Evolutionary conservation across 2,888 invertebrate genomes (phyloP), one percentile per base, ranked within the genome.

Genomic region (Caenorhabditis sp.): DNA sequence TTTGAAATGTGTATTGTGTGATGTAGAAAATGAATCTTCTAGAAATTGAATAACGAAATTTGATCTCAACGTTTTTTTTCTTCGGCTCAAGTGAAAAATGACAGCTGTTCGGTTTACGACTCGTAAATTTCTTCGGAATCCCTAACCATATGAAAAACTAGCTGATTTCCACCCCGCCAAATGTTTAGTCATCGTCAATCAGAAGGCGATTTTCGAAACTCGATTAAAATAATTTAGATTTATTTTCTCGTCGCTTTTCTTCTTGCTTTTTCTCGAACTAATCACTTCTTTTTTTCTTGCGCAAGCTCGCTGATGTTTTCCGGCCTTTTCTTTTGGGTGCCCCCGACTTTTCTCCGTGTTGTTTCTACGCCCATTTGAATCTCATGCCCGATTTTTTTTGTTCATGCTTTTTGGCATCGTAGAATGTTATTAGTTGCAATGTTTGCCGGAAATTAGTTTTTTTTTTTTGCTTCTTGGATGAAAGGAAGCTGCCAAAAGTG

Each of bases 1-100:
- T 43, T 43, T 43, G 43, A 43, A 43, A 43, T 43, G 43, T 43
- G 43, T 43, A 43, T 43, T 43, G 43, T 43, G 43, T 43, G 43
- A 43, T 43, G 43, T 43, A 43, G 43, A 43, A 43, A 43, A 43
- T 43, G 43, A 43, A 43, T 43, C 43, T 43, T 43, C 17, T 43
- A 43, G 43, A 43, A 43, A 43, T 43, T 31, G 31, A 31, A 31
- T 31, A 31, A 43, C 43, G 43, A 43, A 43, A 43, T 43, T 43
- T 43, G 43, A 43, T 10, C 43, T 43, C 43, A 43, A 43, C 3
- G 14, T 43, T 43, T 43, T 43, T 43, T 43, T 10, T n/a, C n/a
- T 5, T 17, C 43, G 7, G 17, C 14, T 10, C 2, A 31, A 31
- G 31, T 31, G 31, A 43, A 43, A 43, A 43, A 14, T 43, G 43